phyloP scores from a whole-genome alignment of 2,888 invertebrate genomes.

The Tiliacea citrago region DNA sequence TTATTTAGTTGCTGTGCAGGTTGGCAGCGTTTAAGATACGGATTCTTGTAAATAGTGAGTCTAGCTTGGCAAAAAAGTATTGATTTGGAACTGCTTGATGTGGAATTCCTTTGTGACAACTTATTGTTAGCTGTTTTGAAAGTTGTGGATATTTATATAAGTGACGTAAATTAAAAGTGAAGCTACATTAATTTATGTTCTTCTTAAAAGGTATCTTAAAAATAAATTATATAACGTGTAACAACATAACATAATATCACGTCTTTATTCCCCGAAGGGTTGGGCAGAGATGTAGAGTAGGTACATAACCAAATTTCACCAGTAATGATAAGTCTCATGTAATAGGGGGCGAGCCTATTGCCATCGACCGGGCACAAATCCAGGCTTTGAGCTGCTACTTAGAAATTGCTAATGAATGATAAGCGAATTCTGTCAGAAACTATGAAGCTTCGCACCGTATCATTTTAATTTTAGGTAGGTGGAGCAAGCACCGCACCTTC shows the following conservation, averaged over 20 bases:
- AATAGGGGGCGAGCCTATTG: too few relatives aligned
- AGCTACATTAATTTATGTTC: too few relatives aligned
- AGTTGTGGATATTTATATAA: too few relatives aligned
- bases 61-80: background rate
- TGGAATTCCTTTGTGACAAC: too few relatives aligned
- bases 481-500: background rate
- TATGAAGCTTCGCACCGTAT: background rate
- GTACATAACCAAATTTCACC: too few relatives aligned
- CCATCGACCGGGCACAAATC: too few relatives aligned
- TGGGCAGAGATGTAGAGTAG: too few relatives aligned
- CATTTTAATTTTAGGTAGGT: background rate
- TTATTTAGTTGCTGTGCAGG: constrained; percentile 39
- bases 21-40: constrained; percentile 28
- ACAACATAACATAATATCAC: background rate
- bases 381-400: too few relatives aligned
- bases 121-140: background rate
- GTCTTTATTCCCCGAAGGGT: too few relatives aligned
- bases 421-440: background rate
- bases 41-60: constrained; percentile 9
- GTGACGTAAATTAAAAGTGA: background rate
- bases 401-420: too few relatives aligned
- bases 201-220: too few relatives aligned
- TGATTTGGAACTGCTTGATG: background rate
- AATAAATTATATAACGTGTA: background rate
- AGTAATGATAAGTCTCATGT: too few relatives aligned